Evolutionary conservation across 2,113 vertebrate species (phyloP).

Genomic region (Caranx ignobilis): DNA sequence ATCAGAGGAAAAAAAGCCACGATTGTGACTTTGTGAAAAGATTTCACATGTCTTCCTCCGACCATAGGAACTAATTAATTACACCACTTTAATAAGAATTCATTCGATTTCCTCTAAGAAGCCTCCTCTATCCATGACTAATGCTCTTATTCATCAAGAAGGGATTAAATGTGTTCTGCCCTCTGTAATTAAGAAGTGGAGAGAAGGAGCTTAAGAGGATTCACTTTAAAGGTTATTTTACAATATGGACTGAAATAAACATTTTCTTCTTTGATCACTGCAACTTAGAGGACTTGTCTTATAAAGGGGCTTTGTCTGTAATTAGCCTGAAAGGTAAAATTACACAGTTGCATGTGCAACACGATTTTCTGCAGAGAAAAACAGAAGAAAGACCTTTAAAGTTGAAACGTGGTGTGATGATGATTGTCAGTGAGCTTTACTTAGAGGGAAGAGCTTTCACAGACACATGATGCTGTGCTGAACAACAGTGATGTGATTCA

Average conservation of each 20-base stretch:
- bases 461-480: slow-evolving; percentile 11
- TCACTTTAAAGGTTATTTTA: slow-evolving; percentile 68
- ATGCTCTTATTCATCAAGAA: slow-evolving; percentile 75
- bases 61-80: slow-evolving; percentile 48
- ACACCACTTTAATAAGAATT: slow-evolving; percentile 40
- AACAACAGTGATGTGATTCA: slow-evolving; percentile 20
- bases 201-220: slow-evolving; percentile 66
- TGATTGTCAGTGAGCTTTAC: slow-evolving; percentile 4
- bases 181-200: slow-evolving; percentile 75
- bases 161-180: slow-evolving; percentile 74
- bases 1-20: no score
- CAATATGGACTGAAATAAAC: slow-evolving; percentile 42
- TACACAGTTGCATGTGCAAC: not conserved
- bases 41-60: not conserved
- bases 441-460: slow-evolving; percentile 18
- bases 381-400: not conserved
- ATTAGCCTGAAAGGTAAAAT: slow-evolving; percentile 15
- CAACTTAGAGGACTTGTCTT: slow-evolving; percentile 14
- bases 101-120: slow-evolving; percentile 53
- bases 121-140: slow-evolving; percentile 42
- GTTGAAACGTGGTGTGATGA: not conserved
- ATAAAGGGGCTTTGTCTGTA: slow-evolving; percentile 18
- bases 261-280: slow-evolving; percentile 42
- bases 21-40: no score
- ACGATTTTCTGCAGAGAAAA: not conserved